A percentile compares a stretch with the other conserved stretches of the same genome.
phyloP scores from a whole-genome alignment of 1,140 invertebrate genomes.

The Drosophila busckii region DNA sequence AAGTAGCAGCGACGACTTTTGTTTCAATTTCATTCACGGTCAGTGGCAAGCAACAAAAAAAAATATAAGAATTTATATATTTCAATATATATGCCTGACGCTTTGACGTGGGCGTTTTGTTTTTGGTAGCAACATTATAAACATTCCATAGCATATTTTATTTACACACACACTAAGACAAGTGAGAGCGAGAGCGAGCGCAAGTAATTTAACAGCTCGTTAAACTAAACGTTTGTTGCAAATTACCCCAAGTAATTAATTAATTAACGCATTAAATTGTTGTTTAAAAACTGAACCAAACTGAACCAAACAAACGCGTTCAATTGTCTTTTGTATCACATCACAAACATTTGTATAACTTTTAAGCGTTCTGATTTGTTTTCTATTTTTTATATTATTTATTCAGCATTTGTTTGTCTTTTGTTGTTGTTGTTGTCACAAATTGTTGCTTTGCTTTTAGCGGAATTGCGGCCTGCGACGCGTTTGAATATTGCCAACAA shows the following conservation, averaged over 20 bases:
- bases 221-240: constrained; percentile 22
- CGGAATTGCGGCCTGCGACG: constrained; percentile 55
- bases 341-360: constrained; percentile 44
- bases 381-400: background rate
- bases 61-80: constrained; percentile 33
- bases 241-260: constrained; percentile 15
- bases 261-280: no score
- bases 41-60: constrained; percentile 29
- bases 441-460: constrained; percentile 15
- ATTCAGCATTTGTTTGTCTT: constrained; percentile 7
- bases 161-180: constrained; percentile 10
- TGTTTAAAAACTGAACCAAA: constrained; percentile 53
- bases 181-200: constrained; percentile 19
- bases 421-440: constrained; percentile 6
- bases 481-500: constrained; percentile 74
- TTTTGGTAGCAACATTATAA: constrained; percentile 43
- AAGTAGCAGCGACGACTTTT: constrained; percentile 16
- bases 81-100: constrained; percentile 1
- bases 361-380: background rate
- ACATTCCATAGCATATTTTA: constrained; percentile 43
- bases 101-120: constrained; percentile 20
- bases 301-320: constrained; percentile 50
- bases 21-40: constrained; percentile 54
- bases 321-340: constrained; percentile 59
- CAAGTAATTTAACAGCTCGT: constrained; percentile 53